Conservation (phyloP, 2,113 vertebrate genomes). For the Dermatemys mawii region DNA sequence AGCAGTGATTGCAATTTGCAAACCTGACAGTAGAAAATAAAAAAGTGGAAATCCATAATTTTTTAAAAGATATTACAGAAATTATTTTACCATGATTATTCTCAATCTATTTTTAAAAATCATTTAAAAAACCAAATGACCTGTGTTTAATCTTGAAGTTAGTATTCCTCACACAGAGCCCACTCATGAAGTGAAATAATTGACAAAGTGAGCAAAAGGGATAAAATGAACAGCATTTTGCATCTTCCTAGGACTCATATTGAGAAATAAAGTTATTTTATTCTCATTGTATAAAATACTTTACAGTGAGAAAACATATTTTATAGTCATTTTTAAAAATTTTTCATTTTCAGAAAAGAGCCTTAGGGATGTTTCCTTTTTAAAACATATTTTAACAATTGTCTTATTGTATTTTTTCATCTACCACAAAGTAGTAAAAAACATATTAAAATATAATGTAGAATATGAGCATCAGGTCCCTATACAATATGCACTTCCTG, state of each 20-base stretch:
- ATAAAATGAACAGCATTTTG: not conserved
- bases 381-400: not conserved
- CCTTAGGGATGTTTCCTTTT: not conserved
- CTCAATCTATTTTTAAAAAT: not conserved
- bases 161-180: not conserved
- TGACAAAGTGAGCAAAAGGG: not conserved
- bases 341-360: not conserved
- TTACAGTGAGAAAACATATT: not conserved
- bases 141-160: not conserved
- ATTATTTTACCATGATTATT: not conserved
- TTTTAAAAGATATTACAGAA: not conserved
- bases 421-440: not conserved
- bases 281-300: too few species aligned
- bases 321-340: not conserved
- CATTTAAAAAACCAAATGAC: not conserved
- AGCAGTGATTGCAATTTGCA: constrained; percentile 61
- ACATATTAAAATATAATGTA: not conserved
- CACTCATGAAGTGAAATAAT: not conserved
- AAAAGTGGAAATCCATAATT: constrained; percentile 42
- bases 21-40: constrained; percentile 50
- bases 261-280: not conserved
- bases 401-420: not conserved
- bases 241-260: not conserved
- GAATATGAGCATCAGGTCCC: not conserved
- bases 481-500: not conserved